These are phyloP conservation scores for Xylophagus ater DNA, from an alignment of 2,888 invertebrate species.

Conservation along the genomic window DNA sequence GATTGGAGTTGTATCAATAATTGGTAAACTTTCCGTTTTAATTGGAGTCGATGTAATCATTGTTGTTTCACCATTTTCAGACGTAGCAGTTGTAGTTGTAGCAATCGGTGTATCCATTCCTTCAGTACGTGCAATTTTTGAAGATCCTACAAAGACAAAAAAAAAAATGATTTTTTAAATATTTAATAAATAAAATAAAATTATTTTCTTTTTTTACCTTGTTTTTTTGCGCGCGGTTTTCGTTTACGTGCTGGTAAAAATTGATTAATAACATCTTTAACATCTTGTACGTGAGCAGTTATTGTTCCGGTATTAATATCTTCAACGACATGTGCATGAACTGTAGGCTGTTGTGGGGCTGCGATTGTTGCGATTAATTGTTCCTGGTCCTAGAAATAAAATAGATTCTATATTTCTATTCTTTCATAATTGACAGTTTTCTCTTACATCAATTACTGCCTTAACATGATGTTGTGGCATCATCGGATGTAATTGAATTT, in stretches of 20 bases:
- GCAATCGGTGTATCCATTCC: slow-evolving; percentile 36
- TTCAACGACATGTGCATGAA: slow-evolving; percentile 39
- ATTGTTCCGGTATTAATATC: slow-evolving; percentile 38
- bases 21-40: slow-evolving; percentile 22
- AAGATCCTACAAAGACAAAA: slow-evolving; percentile 21
- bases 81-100: slow-evolving; percentile 18
- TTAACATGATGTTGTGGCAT: slow-evolving; percentile 39
- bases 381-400: slow-evolving; percentile 29
- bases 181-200: not conserved
- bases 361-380: slow-evolving; percentile 38
- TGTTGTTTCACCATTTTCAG: slow-evolving; percentile 21
- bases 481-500: slow-evolving; percentile 39
- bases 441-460: slow-evolving; percentile 23
- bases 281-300: slow-evolving; percentile 31
- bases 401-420: not conserved
- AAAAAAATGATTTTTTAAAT: slow-evolving; percentile 1
- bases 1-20: slow-evolving; percentile 28
- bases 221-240: slow-evolving; percentile 44
- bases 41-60: slow-evolving; percentile 27
- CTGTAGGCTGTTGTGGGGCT: slow-evolving; percentile 37
- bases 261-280: slow-evolving; percentile 40
- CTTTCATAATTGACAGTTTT: not conserved
- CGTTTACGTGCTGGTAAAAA: slow-evolving; percentile 44
- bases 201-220: slow-evolving; percentile 13
- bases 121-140: slow-evolving; percentile 35